phyloP scores from a whole-genome alignment of 1,140 invertebrate species.

The Trichonephila inaurata region DNA sequence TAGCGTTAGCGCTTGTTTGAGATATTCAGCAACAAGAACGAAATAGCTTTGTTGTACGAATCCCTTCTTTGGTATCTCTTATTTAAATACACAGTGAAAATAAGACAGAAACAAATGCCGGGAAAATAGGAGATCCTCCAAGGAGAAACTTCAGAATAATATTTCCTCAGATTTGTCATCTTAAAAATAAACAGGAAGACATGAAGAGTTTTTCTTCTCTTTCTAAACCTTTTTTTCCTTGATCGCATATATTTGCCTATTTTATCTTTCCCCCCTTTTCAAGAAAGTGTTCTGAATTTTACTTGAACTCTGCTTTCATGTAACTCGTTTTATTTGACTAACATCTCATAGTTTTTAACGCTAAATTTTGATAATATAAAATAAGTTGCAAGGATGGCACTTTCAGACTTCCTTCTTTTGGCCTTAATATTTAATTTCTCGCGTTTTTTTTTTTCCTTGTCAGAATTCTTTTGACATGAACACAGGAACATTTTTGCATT shows the following conservation, averaged over 20 bases:
- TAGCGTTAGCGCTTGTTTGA: constrained; percentile 24
- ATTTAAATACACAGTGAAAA: constrained; percentile 63
- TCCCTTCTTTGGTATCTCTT: constrained; percentile 19
- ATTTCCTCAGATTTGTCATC: constrained; percentile 64
- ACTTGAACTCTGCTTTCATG: neutral
- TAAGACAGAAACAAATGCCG: constrained; percentile 55
- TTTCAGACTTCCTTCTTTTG: too few relatives aligned
- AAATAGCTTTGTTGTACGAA: constrained; percentile 36
- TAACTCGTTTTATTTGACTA: constrained; percentile 44
- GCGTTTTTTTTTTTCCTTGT: too few relatives aligned
- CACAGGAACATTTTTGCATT: too few relatives aligned
- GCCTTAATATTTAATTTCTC: too few relatives aligned
- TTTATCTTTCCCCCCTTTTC: neutral
- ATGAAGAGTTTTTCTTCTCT: neutral
- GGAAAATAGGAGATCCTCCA: constrained; percentile 34
- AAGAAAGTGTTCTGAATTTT: constrained; percentile 23
- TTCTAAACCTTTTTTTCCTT: neutral
- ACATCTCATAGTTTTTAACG: constrained; percentile 40
- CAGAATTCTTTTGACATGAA: too few relatives aligned
- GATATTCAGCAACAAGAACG: constrained; percentile 42
- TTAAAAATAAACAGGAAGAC: constrained; percentile 45
- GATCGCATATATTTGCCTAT: constrained; percentile 38
- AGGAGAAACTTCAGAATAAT: constrained; percentile 54
- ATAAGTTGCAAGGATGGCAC: neutral
- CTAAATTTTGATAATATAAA: constrained; percentile 2